These are phyloP conservation scores for Plagiodera versicolora DNA, from an alignment of 2,888 invertebrate species.

Conservation along the genomic window DNA sequence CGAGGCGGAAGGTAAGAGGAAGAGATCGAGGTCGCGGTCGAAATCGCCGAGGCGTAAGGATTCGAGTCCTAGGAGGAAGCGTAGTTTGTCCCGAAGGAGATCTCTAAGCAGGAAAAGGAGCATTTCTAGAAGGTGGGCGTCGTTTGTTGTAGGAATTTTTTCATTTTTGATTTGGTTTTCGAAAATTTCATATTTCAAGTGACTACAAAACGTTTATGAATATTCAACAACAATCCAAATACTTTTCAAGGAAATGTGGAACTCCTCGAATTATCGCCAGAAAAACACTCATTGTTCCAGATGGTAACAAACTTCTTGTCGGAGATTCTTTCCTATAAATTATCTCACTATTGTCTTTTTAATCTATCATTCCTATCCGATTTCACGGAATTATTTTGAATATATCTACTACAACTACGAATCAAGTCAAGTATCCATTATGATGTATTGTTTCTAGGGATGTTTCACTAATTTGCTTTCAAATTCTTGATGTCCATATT, in stretches of 20 bases:
- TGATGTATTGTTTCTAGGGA: not conserved
- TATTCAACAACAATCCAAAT: too few relatives aligned
- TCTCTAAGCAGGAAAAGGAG: constrained; percentile 51
- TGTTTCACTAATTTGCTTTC: constrained; percentile 1
- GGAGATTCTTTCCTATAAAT: too few relatives aligned
- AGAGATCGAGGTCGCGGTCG: constrained; percentile 46
- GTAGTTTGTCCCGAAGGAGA: constrained; percentile 50
- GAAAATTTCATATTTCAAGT: not conserved
- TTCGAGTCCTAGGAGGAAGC: constrained; percentile 56
- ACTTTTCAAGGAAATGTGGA: too few relatives aligned
- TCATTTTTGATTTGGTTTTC: not conserved
- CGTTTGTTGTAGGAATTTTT: constrained; percentile 9
- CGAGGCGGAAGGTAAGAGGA: constrained; percentile 50
- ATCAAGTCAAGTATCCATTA: too few relatives aligned
- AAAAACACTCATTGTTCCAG: too few relatives aligned
- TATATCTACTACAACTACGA: too few relatives aligned
- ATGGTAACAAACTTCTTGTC: too few relatives aligned
- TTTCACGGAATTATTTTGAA: too few relatives aligned
- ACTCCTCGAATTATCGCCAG: too few relatives aligned
- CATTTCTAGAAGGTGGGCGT: constrained; percentile 47
- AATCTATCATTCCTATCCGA: too few relatives aligned
- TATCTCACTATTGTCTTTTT: too few relatives aligned
- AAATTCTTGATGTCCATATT: not conserved
- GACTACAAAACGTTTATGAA: too few relatives aligned
- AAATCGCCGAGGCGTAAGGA: constrained; percentile 51